Conservation (phyloP, 2,888 invertebrate species). For the Amblyjoppa fuscipennis region DNA sequence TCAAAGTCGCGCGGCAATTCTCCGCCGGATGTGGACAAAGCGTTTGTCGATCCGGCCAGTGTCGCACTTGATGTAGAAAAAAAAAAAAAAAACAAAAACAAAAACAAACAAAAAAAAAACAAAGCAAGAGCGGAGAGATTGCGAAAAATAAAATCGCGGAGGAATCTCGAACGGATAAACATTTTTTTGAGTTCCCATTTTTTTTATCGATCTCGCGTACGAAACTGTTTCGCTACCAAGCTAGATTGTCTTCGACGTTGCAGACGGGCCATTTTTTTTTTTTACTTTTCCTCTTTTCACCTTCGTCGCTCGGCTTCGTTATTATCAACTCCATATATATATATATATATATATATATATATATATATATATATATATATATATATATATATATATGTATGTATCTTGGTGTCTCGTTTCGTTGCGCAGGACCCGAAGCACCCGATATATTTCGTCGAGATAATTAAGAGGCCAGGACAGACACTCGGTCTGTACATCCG, state of each 20-base stretch:
- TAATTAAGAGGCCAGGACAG: slow-evolving; percentile 99
- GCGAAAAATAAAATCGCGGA: not conserved
- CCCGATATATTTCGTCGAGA: slow-evolving; percentile 97
- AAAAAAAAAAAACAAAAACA: not conserved
- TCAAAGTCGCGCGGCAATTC: slow-evolving; percentile 45
- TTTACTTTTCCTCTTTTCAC: slow-evolving; percentile 46
- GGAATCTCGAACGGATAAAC: not conserved
- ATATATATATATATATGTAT: not conserved
- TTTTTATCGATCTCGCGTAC: slow-evolving; percentile 27
- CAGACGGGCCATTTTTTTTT: slow-evolving; percentile 47
- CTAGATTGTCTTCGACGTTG: slow-evolving; percentile 58
- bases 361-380: too few species aligned
- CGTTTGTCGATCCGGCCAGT: not conserved
- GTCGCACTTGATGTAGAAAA: slow-evolving; percentile 3
- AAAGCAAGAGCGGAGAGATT: too few species aligned
- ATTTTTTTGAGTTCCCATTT: not conserved
- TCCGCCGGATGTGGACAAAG: slow-evolving; percentile 2
- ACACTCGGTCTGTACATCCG: slow-evolving; percentile 98
- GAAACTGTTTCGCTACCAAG: slow-evolving; percentile 53
- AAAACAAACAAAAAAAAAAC: not conserved
- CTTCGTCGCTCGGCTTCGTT: slow-evolving; percentile 22
- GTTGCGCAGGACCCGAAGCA: slow-evolving; percentile 89
- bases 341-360: not conserved
- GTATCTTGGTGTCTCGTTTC: slow-evolving; percentile 30
- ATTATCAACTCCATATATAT: slow-evolving; percentile 15